A percentile compares a stretch with the other conserved stretches of the same genome.
Evolutionary conservation across 35 echinoderm and acorn worm species (phyloP).

Genomic region (Anneissia japonica): DNA sequence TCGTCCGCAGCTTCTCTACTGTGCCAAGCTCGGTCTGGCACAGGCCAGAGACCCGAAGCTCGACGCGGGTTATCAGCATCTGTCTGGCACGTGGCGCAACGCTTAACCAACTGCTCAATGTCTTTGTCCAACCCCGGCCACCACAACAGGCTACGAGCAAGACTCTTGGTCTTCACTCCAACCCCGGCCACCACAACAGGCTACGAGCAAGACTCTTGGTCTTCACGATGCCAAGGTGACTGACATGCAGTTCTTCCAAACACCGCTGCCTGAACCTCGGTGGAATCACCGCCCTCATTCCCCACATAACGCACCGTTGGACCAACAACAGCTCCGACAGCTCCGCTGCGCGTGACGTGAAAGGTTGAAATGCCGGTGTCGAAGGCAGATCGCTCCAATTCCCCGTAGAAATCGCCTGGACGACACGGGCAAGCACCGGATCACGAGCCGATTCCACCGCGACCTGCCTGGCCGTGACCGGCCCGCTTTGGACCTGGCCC

Average conservation of each 20-base stretch:
- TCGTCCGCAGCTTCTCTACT: background rate
- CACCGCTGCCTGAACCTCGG: background rate
- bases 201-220: background rate
- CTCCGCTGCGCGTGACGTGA: too few relatives aligned
- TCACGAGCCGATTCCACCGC: too few relatives aligned
- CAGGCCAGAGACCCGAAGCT: background rate
- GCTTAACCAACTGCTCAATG: background rate
- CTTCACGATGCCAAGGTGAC: background rate
- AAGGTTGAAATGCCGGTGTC: too few relatives aligned
- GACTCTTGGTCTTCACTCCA: too few relatives aligned
- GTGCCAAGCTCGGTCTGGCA: background rate
- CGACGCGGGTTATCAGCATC: background rate
- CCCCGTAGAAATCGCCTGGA: too few relatives aligned
- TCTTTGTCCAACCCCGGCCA: conserved; percentile 4
- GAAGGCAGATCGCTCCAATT: too few relatives aligned
- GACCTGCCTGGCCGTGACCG: too few relatives aligned
- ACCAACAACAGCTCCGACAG: conserved; percentile 4
- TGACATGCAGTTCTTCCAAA: background rate
- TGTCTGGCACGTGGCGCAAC: background rate
- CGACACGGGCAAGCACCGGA: too few relatives aligned
- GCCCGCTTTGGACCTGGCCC: too few relatives aligned
- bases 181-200: background rate
- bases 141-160: background rate
- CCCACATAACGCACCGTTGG: conserved; percentile 5
- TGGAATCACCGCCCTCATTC: conserved; percentile 20